A percentile compares a stretch with the other conserved stretches of the same genome.
These are phyloP conservation scores for Danio albolineatus DNA, from an alignment of 2,797 vertebrate species.

Conservation along the genomic window DNA sequence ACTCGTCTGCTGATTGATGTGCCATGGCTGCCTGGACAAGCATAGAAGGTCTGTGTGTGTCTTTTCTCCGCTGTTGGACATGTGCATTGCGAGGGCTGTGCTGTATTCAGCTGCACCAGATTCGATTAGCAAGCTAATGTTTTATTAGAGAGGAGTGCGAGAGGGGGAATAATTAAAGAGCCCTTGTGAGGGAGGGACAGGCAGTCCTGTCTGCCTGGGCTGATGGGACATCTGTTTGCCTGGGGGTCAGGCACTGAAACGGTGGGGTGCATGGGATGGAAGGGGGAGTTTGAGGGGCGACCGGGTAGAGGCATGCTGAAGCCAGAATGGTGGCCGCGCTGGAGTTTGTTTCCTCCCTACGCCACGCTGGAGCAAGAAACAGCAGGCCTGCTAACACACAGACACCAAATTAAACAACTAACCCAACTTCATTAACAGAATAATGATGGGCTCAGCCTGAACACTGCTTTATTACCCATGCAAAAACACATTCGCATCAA, in stretches of 20 bases:
- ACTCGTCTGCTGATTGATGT: conserved; percentile 55
- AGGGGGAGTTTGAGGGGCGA: conserved; percentile 56
- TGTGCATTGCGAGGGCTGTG: conserved; percentile 52
- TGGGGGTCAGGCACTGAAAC: conserved; percentile 68
- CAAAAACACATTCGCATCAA: conserved; percentile 58
- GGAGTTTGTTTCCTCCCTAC: conserved; percentile 61
- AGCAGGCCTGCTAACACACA: conserved; percentile 64
- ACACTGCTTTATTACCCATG: conserved; percentile 60
- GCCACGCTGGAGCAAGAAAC: conserved; percentile 66
- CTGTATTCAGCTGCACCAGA: conserved; percentile 62
- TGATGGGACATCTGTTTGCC: conserved; percentile 80
- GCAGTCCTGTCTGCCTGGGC: conserved; percentile 58
- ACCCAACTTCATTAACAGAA: conserved; percentile 64
- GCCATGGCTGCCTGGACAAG: conserved; percentile 51
- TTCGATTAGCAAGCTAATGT: conserved; percentile 68
- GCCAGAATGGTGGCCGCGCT: conserved; percentile 65
- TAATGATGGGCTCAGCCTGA: conserved; percentile 64
- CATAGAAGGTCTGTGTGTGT: conserved; percentile 36
- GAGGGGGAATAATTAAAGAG: conserved; percentile 66
- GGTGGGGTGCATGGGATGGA: conserved; percentile 53
- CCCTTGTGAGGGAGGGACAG: conserved; percentile 63
- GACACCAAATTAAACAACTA: conserved; percentile 65
- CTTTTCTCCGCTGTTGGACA: conserved; percentile 27
- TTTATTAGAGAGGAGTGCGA: conserved; percentile 65
- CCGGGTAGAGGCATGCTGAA: conserved; percentile 60